These are phyloP conservation scores for Tarsius wallacei DNA, from an alignment of 2,797 vertebrate genomes.

Conservation along the genomic window DNA sequence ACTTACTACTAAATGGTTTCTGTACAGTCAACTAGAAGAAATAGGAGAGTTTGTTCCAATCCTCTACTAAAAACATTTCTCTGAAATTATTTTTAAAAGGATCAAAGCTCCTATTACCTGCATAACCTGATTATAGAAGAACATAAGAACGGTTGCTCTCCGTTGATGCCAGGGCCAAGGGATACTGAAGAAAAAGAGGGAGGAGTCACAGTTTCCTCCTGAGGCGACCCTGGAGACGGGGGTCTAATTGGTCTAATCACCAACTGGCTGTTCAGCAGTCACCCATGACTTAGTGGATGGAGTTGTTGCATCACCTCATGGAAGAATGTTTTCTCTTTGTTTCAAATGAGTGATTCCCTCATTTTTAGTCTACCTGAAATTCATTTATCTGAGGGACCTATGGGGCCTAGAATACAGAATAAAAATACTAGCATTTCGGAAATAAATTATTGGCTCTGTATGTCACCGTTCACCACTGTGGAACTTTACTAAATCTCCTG, in stretches of 20 bases:
- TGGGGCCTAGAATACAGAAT: accelerated
- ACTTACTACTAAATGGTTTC: slow-evolving; percentile 5
- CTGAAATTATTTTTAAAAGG: slow-evolving; percentile 67
- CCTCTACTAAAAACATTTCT: neutral
- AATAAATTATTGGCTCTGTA: accelerated
- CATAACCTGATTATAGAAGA: neutral
- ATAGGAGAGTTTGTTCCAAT: neutral
- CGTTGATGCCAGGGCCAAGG: neutral
- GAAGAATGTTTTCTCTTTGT: neutral
- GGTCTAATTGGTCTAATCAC: neutral
- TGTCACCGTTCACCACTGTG: accelerated
- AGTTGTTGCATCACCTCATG: accelerated
- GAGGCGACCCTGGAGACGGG: neutral
- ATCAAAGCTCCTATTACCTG: slow-evolving; percentile 49
- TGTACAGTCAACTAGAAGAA: neutral
- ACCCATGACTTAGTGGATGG: accelerated
- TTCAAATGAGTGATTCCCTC: neutral
- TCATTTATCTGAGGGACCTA: neutral
- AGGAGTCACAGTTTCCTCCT: accelerated
- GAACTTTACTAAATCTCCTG: accelerated
- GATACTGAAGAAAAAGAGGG: neutral
- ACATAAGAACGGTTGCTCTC: neutral
- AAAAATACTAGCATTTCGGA: neutral
- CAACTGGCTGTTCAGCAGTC: neutral
- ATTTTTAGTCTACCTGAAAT: neutral